phyloP scores from a whole-genome alignment of 2,113 vertebrate species.

The Siphamia tubifer region DNA sequence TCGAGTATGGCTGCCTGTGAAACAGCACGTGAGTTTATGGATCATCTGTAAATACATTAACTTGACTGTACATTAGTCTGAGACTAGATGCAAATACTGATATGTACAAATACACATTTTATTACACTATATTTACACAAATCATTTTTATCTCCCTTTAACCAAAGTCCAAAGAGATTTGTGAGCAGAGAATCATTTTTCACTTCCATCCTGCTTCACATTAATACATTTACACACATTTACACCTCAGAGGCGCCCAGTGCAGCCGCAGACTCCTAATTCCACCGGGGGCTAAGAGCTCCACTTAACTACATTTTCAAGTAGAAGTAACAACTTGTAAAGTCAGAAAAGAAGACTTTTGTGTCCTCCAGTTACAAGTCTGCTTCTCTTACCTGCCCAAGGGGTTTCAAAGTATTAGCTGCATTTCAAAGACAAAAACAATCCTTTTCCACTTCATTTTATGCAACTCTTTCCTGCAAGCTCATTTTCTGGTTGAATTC shows the following conservation, averaged over 20 bases:
- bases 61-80: no score
- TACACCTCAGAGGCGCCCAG: slow-evolving; percentile 10
- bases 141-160: no score
- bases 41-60: no score
- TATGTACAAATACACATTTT: no score
- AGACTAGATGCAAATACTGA: no score
- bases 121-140: no score
- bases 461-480: background rate
- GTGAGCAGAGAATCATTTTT: background rate
- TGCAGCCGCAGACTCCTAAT: slow-evolving; percentile 22
- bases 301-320: slow-evolving; percentile 15
- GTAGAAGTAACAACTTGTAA: background rate
- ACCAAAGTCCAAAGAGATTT: no score
- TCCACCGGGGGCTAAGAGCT: slow-evolving; percentile 23
- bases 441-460: slow-evolving; percentile 9
- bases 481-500: background rate
- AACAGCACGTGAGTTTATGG: no score
- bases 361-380: slow-evolving; percentile 1
- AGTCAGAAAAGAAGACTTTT: background rate
- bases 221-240: slow-evolving; percentile 34
- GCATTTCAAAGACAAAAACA: slow-evolving; percentile 23
- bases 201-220: slow-evolving; percentile 12
- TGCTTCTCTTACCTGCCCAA: background rate
- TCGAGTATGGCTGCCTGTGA: no score
- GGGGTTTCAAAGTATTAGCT: slow-evolving; percentile 13